Evolutionary conservation across 2,797 vertebrate species (phyloP), one percentile per base, ranked within the genome.

Genomic region (Ambastaia sidthimunki): DNA sequence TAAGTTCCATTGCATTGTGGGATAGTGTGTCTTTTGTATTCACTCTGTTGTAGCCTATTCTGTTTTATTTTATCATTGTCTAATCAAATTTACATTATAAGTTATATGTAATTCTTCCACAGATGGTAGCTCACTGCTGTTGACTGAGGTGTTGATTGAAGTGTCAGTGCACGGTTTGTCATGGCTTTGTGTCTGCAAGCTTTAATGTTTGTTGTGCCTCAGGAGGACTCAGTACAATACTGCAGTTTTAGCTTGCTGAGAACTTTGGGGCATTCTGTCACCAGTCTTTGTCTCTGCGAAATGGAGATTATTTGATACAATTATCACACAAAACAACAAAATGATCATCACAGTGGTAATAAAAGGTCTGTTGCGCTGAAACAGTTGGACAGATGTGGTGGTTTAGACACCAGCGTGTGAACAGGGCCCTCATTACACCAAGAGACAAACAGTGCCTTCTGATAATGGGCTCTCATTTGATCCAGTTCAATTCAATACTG

Each of bases 391-490:
- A 80, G 78, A 80, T 83, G 73, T 76, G 77, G 60, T 71, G 82
- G 48, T 80, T 74, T 59, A 82, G 34, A 79, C 81, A 74, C 63
- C 80, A 62, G 66, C 73, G 0, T 66, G 85, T 86, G 87, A 89
- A 88, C 83, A 89, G 86, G 76, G 83, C 84, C 83, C 85, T 88
- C 78, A 89, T 87, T 88, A 87, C 78, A 81, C 87, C 83, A 85
- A 80, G 62, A 82, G 55, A 79, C 78, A 81, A 82, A 81, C 84
- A 83, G 88, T 86, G 86, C 85, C 85, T 85, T 87, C 60, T 74
- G 88, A 89, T 89, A 90, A 90, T 87, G 83, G 86, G 83, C 68
- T 76, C 86, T 89, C 87, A 52, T 83, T 81, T 79, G 79, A 84
- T 80, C 74, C 74, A 83, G 80, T 84, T 86, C 83, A 84, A 86